Evolutionary conservation across 1,140 invertebrate genomes (phyloP).

Genomic region (Thaumatotibia leucotreta): DNA sequence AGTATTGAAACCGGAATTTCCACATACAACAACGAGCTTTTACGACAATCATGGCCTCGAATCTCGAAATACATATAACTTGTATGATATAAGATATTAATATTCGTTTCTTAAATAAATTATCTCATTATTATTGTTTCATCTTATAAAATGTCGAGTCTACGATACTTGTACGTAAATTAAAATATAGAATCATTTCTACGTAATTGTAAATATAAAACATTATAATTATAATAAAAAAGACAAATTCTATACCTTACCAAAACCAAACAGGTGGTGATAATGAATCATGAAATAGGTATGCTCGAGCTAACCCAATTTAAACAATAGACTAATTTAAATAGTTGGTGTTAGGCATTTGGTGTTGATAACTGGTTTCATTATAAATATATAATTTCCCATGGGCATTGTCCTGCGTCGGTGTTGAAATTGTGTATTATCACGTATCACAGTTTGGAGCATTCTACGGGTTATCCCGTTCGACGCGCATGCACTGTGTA

Average conservation of each 20-base stretch:
- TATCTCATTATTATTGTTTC: no score
- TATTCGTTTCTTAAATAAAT: no score
- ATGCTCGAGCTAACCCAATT: background rate
- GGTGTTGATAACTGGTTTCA: constrained; percentile 1
- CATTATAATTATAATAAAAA: background rate
- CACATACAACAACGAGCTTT: background rate
- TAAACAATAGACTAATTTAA: background rate
- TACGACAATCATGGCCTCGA: background rate
- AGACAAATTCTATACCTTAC: background rate
- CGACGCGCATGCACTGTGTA: no score
- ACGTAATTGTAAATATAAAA: no score
- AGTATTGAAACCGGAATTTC: background rate
- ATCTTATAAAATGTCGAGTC: no score
- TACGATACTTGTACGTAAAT: no score
- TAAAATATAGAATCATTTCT: no score
- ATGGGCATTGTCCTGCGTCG: background rate
- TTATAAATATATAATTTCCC: background rate
- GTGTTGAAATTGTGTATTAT: background rate
- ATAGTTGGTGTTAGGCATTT: background rate
- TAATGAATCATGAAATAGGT: background rate
- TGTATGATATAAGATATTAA: no score
- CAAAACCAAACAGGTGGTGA: background rate
- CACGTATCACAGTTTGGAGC: background rate
- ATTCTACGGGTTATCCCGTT: no score
- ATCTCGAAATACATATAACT: no score